Evolutionary conservation across 2,888 invertebrate genomes (phyloP).

Genomic region (Hirtodrosophila confusa): DNA sequence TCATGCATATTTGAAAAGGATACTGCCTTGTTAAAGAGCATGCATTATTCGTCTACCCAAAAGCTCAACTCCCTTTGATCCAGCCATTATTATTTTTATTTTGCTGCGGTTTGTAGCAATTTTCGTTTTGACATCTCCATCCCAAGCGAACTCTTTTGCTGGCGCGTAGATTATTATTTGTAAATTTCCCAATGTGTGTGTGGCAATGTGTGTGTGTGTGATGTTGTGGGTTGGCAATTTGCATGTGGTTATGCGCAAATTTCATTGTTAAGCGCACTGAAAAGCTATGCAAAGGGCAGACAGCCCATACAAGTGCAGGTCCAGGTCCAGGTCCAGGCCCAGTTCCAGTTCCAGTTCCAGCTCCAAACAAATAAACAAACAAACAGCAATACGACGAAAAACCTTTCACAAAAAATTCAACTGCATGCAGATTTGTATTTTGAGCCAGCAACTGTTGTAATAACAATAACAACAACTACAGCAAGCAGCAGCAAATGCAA

Average conservation of each 20-base stretch:
- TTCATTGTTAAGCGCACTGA: slow-evolving; percentile 74
- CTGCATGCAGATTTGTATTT: slow-evolving; percentile 53
- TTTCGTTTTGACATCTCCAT: slow-evolving; percentile 66
- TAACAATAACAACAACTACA: slow-evolving; percentile 9
- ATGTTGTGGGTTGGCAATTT: slow-evolving; percentile 73
- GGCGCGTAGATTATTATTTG: slow-evolving; percentile 77
- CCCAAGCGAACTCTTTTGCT: slow-evolving; percentile 33
- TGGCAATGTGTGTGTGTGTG: slow-evolving; percentile 34
- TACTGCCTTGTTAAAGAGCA: slow-evolving; percentile 19
- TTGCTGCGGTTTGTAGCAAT: slow-evolving; percentile 57
- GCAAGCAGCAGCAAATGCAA: slow-evolving; percentile 36
- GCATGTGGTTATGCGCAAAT: slow-evolving; percentile 79
- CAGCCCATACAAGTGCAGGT: slow-evolving; percentile 23
- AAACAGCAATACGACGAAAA: slow-evolving; percentile 1
- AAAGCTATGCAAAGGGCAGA: slow-evolving; percentile 56
- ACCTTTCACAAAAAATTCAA: slow-evolving; percentile 4
- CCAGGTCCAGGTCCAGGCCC: slow-evolving; percentile 12
- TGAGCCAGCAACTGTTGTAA: slow-evolving; percentile 7
- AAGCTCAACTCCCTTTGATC: slow-evolving; percentile 12
- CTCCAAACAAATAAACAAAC: slow-evolving; percentile 31
- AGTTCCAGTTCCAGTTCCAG: not conserved
- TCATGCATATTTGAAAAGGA: no score
- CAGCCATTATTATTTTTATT: slow-evolving; percentile 24
- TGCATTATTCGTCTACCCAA: slow-evolving; percentile 9
- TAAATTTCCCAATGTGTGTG: slow-evolving; percentile 56